Conservation (phyloP, 2,888 invertebrate genomes). For the Hydraecia micacea region DNA sequence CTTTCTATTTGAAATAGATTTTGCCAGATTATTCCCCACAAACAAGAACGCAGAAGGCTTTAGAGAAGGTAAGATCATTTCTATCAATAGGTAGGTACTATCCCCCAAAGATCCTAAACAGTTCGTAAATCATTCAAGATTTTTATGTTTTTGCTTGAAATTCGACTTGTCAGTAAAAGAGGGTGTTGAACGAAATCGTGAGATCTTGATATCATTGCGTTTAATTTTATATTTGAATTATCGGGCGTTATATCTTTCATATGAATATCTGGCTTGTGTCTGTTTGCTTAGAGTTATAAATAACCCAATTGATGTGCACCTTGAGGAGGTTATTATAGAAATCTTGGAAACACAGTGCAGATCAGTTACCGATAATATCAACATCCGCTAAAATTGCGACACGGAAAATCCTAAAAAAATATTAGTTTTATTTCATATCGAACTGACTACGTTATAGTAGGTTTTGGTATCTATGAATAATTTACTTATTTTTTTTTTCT, state of each 20-base stretch:
- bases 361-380: slow-evolving; percentile 33
- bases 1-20: neutral
- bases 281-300: slow-evolving; percentile 49
- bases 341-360: slow-evolving; percentile 25
- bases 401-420: slow-evolving; percentile 11
- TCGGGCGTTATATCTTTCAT: slow-evolving; percentile 32
- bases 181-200: neutral
- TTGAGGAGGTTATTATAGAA: slow-evolving; percentile 35
- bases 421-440: neutral
- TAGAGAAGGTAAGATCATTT: neutral
- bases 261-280: slow-evolving; percentile 26
- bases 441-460: neutral
- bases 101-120: neutral
- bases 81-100: neutral
- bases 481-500: too few species aligned
- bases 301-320: slow-evolving; percentile 44
- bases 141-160: slow-evolving; percentile 5
- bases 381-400: slow-evolving; percentile 33
- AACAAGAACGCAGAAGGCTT: neutral
- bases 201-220: slow-evolving; percentile 14
- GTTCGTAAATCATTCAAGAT: slow-evolving; percentile 29
- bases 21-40: neutral
- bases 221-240: slow-evolving; percentile 2
- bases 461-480: neutral
- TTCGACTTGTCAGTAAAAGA: slow-evolving; percentile 1